Evolutionary conservation across 2,888 invertebrate genomes (phyloP).

Genomic region (Vannuccia rotundouncinata): DNA sequence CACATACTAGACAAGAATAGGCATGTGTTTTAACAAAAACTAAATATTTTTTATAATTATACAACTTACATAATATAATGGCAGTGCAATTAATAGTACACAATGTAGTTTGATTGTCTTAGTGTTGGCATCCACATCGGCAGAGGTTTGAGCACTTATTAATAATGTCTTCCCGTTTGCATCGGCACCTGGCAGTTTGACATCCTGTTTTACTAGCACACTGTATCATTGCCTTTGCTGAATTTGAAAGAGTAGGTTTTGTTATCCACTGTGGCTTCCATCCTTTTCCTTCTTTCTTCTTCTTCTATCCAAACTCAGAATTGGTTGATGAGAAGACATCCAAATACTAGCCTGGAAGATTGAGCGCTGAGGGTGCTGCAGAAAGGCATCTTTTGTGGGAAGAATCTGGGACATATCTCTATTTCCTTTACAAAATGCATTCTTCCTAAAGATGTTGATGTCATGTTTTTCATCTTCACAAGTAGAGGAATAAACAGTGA

Average conservation of each 20-base stretch:
- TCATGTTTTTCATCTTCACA: background rate
- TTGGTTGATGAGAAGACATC: background rate
- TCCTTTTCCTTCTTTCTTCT: background rate
- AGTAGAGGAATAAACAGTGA: background rate
- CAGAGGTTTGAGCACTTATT: constrained; percentile 7
- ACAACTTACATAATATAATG: background rate
- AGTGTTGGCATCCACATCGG: constrained; percentile 14
- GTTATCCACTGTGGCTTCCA: constrained; percentile 2
- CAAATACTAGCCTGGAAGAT: constrained; percentile 15
- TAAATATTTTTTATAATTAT: background rate
- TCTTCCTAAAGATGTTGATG: background rate
- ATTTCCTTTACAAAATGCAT: background rate
- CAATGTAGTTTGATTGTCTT: constrained; percentile 21
- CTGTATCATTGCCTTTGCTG: constrained; percentile 12
- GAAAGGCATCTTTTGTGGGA: constrained; percentile 24
- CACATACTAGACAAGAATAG: constrained; percentile 13
- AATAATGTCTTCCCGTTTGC: constrained; percentile 8
- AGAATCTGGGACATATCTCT: constrained; percentile 14
- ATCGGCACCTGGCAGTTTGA: constrained; percentile 21
- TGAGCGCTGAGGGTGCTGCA: constrained; percentile 5
- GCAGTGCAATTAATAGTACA: constrained; percentile 5
- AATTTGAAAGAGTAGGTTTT: constrained; percentile 16
- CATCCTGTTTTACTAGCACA: constrained; percentile 10
- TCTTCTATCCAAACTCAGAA: constrained; percentile 4
- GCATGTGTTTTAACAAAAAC: background rate